A percentile compares a stretch with the other conserved stretches of the same genome.
These are phyloP conservation scores for Mus minutoides DNA, from an alignment of 2,797 vertebrate species.

Conservation along the genomic window DNA sequence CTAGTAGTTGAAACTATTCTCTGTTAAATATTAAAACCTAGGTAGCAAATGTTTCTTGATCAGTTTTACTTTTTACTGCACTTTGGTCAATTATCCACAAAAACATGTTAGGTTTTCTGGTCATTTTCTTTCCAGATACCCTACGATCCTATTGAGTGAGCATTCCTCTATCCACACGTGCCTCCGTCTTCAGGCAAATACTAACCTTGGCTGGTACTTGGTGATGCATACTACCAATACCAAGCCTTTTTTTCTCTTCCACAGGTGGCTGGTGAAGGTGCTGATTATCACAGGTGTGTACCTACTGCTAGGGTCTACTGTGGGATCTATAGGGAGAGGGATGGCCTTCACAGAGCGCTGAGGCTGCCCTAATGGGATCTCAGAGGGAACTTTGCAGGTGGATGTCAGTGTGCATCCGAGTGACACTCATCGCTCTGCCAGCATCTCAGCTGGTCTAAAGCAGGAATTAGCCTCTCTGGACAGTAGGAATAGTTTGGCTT, in stretches of 20 bases:
- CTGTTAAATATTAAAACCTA: conserved; percentile 10
- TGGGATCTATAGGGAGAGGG: conserved; percentile 78
- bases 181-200: conserved; percentile 82
- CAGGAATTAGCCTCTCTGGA: conserved; percentile 52
- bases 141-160: conserved; percentile 65
- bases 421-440: not conserved
- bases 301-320: conserved; percentile 85
- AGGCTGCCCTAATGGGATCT: conserved; percentile 59
- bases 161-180: conserved; percentile 57
- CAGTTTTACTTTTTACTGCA: conserved; percentile 25
- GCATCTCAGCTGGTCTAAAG: conserved; percentile 22
- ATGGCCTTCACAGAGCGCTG: conserved; percentile 45
- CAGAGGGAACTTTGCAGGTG: conserved; percentile 62
- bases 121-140: conserved; percentile 71
- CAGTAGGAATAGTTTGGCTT: conserved; percentile 41
- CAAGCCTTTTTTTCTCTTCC: conserved; percentile 93
- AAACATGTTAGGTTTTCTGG: conserved; percentile 51
- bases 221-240: conserved; percentile 91
- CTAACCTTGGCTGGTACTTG: conserved; percentile 91
- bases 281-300: conserved; percentile 92
- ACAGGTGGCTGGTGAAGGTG: conserved; percentile 92
- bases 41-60: conserved; percentile 11
- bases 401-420: conserved; percentile 12
- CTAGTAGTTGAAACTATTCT: not conserved
- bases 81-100: conserved; percentile 18